phyloP scores from a whole-genome alignment of 2,797 vertebrate species.

The Okamejei kenojei region DNA sequence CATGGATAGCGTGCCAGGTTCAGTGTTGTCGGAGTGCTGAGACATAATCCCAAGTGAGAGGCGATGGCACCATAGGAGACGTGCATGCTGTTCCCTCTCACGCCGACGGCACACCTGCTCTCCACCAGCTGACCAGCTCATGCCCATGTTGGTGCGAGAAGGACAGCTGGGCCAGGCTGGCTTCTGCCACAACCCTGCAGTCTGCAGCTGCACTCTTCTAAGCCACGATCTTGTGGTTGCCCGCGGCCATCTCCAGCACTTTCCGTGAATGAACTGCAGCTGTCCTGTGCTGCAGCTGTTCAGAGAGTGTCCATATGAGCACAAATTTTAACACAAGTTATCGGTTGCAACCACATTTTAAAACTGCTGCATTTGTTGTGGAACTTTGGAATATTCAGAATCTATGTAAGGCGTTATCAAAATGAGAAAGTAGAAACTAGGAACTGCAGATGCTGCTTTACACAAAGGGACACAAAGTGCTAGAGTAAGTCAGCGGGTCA shows the following conservation, averaged over 20 bases:
- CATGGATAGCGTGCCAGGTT: neutral
- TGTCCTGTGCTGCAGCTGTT: neutral
- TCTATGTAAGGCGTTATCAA: no score
- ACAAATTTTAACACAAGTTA: neutral
- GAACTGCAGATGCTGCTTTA: no score
- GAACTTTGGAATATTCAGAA: no score
- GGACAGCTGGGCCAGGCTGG: neutral
- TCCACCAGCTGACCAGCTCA: neutral
- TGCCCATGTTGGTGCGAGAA: neutral
- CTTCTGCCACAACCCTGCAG: neutral
- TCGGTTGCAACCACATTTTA: no score
- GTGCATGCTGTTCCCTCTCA: neutral
- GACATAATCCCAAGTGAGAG: neutral
- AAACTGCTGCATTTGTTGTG: no score
- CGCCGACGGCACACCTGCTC: neutral
- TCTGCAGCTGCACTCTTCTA: neutral
- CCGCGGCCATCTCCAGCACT: neutral
- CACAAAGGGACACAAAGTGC: no score
- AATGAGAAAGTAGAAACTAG: no score
- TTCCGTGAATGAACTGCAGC: neutral
- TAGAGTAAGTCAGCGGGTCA: no score
- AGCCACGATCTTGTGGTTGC: neutral
- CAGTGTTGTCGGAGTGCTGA: neutral
- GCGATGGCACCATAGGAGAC: neutral
- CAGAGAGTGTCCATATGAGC: neutral